A percentile compares a stretch with the other conserved stretches of the same genome.
These are phyloP conservation scores for Geophilus truncorum DNA, from an alignment of 2,888 invertebrate species.

Conservation along the genomic window DNA sequence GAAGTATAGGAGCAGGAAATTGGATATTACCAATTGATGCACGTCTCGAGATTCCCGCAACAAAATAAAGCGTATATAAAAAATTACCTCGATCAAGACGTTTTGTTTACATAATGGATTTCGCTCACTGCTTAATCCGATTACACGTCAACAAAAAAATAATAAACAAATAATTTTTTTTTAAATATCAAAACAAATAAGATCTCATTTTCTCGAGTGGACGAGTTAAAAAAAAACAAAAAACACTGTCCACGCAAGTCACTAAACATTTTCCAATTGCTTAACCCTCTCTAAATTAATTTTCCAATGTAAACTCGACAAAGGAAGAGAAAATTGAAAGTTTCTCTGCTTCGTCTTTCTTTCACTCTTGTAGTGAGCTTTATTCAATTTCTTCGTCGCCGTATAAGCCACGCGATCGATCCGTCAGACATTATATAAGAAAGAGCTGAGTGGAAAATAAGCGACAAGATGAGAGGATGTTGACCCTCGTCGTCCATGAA, in stretches of 20 bases:
- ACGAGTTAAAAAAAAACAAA: not conserved
- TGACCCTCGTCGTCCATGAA: constrained; percentile 7
- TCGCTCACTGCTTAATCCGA: not conserved
- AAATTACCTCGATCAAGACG: not conserved
- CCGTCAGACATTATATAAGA: not conserved
- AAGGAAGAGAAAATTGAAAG: constrained; percentile 34
- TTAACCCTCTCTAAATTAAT: constrained; percentile 1
- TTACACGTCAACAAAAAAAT: not conserved
- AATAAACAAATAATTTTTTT: too few relatives aligned
- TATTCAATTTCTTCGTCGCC: constrained; percentile 32
- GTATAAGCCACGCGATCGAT: constrained; percentile 10
- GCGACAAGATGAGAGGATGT: constrained; percentile 16
- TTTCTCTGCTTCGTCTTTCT: not conserved
- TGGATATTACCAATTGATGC: constrained; percentile 23
- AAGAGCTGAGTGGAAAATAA: constrained; percentile 13
- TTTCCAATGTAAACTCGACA: constrained; percentile 25
- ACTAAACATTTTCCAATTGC: too few relatives aligned
- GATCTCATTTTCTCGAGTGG: not conserved
- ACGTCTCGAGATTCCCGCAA: not conserved
- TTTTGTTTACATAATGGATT: not conserved
- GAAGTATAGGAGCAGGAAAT: not conserved
- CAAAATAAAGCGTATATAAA: not conserved
- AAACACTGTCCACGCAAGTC: not conserved
- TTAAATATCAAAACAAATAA: not conserved
- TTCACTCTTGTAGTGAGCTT: constrained; percentile 14